Evolutionary conservation across 2,113 vertebrate genomes (phyloP).

Genomic region (Paradisaea rubra): DNA sequence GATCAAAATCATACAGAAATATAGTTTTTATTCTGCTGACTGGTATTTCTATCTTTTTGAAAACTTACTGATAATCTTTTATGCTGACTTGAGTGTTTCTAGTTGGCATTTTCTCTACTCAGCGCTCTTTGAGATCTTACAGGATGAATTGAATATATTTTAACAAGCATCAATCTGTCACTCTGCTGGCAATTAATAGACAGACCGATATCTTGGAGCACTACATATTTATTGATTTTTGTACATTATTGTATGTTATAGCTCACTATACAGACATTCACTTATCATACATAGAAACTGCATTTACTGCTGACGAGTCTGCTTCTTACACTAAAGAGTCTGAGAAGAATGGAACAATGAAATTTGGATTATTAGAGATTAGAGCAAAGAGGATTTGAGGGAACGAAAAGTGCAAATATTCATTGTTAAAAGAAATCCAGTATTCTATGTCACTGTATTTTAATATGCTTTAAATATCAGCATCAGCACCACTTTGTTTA

Average conservation of each 20-base stretch:
- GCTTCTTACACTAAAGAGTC: not conserved
- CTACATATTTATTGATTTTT: slow-evolving; percentile 22
- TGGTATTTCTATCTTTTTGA: not conserved
- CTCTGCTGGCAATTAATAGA: slow-evolving; percentile 3
- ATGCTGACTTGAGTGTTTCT: not conserved
- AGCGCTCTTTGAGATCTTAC: not conserved
- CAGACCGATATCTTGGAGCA: not conserved
- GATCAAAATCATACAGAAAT: not conserved
- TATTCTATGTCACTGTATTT: not conserved
- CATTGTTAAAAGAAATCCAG: not conserved
- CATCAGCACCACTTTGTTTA: not conserved
- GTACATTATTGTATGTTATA: not conserved
- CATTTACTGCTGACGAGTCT: not conserved
- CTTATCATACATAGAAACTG: not conserved
- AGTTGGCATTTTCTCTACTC: not conserved
- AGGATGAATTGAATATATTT: not conserved
- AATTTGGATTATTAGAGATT: not conserved
- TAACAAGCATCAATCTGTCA: not conserved
- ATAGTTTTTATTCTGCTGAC: slow-evolving; percentile 24
- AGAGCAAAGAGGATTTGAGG: not conserved
- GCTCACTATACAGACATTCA: not conserved
- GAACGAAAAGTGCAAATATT: not conserved
- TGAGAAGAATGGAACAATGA: not conserved
- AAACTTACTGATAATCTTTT: not conserved
- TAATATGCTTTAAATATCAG: not conserved